Conservation (phyloP, 2,888 invertebrate species). For the Amphipoea lucens region DNA sequence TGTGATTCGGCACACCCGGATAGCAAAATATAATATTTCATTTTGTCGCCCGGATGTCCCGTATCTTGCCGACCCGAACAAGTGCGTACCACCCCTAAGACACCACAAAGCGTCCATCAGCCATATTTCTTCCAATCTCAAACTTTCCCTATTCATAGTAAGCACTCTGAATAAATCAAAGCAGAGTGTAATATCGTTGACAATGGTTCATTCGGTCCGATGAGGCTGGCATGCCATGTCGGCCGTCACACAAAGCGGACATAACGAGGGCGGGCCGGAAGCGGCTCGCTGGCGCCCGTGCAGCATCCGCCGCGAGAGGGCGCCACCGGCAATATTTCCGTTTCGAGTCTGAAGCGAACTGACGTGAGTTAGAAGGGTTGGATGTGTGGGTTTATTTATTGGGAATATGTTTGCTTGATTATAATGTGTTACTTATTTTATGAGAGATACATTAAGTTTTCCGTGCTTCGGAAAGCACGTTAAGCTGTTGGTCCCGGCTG, state of each 20-base stretch:
- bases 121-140: constrained; percentile 37
- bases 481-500: too few species aligned
- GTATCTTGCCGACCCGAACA: not conserved
- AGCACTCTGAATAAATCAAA: constrained; percentile 66
- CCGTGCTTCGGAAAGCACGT: too few species aligned
- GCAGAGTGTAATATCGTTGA: constrained; percentile 70
- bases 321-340: constrained; percentile 82
- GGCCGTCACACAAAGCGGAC: constrained; percentile 76
- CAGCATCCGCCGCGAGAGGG: constrained; percentile 75
- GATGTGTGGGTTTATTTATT: constrained; percentile 53
- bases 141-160: constrained; percentile 49
- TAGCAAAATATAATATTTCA: not conserved
- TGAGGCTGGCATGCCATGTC: constrained; percentile 64
- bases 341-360: constrained; percentile 57
- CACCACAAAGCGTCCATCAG: constrained; percentile 22
- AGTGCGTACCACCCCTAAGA: not conserved
- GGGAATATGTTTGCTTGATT: constrained; percentile 2
- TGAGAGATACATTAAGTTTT: not conserved
- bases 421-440: not conserved
- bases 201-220: constrained; percentile 71
- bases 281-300: constrained; percentile 76
- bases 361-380: constrained; percentile 53
- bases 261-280: constrained; percentile 85
- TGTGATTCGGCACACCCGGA: not conserved
- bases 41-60: not conserved